Percentiles rank a stretch among this genome's conserved stretches.
Conservation (phyloP, 2,888 invertebrate genomes). For the Trissonchulus latispiculum region DNA sequence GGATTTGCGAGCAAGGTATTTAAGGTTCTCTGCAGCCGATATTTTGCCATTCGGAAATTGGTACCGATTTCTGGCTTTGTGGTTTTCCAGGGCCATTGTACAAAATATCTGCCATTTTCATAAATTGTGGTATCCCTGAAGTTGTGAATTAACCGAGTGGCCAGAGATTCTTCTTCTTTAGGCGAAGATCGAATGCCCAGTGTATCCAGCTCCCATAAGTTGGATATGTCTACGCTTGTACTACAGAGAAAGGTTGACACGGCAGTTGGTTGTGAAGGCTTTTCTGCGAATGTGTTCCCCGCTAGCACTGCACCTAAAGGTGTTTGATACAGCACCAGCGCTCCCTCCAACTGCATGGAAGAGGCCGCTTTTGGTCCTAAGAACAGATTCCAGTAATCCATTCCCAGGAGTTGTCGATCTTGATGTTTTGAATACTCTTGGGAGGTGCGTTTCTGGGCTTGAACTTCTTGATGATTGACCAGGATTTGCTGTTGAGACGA, state of each 20-base stretch:
- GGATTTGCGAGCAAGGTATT: neutral
- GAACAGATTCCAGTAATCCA: neutral
- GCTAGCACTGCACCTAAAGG: neutral
- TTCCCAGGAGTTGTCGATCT: neutral
- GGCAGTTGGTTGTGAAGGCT: neutral
- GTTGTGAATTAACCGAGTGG: neutral
- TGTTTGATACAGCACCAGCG: neutral
- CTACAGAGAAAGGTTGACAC: neutral
- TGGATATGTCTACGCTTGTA: neutral
- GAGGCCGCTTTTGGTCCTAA: neutral
- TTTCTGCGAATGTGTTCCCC: neutral
- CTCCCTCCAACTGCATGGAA: neutral
- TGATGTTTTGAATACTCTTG: neutral
- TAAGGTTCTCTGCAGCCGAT: conserved; percentile 7
- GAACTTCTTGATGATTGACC: neutral
- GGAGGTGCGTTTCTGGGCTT: neutral
- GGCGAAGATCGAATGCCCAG: too few relatives aligned
- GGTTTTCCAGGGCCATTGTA: conserved; percentile 14
- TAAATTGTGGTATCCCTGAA: neutral
- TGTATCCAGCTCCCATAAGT: conserved; percentile 11
- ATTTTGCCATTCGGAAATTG: neutral
- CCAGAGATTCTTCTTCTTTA: neutral
- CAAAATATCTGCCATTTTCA: neutral
- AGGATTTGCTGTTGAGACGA: neutral
- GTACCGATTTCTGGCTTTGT: neutral